Conservation (phyloP, 2,797 vertebrate species). For the Pantherophis vulpinus region DNA sequence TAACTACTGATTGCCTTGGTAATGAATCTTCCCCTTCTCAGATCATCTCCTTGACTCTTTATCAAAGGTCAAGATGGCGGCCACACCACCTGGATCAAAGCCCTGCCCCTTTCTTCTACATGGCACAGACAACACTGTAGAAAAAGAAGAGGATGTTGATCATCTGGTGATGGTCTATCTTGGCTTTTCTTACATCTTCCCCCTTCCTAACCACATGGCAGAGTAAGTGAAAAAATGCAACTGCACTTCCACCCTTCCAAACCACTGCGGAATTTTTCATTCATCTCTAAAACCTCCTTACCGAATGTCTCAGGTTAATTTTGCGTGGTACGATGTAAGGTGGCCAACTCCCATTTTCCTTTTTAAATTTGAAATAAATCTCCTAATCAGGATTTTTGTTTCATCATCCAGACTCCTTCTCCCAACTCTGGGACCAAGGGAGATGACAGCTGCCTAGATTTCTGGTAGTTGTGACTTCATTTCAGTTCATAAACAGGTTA, state of each 20-base stretch:
- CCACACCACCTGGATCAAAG: neutral
- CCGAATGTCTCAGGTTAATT: neutral
- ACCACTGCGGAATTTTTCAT: neutral
- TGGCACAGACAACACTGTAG: neutral
- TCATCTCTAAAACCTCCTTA: neutral
- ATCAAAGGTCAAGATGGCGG: neutral
- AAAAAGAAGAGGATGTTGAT: neutral
- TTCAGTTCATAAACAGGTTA: constrained; percentile 61
- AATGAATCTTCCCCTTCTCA: neutral
- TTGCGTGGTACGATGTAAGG: neutral
- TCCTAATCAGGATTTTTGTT: constrained; percentile 28
- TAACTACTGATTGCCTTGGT: neutral
- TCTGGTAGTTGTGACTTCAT: constrained; percentile 40
- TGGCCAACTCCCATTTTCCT: neutral
- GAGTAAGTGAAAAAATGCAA: too few relatives aligned
- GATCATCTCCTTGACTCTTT: neutral
- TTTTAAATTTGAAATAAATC: neutral
- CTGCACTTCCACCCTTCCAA: neutral
- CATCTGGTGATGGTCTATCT: neutral
- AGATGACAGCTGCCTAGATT: constrained; percentile 24
- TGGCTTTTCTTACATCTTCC: neutral
- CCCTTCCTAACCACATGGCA: neutral
- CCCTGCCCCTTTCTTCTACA: neutral
- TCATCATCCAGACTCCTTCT: neutral
- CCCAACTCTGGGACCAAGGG: neutral